Evolutionary conservation across 2,113 vertebrate genomes (phyloP).

Genomic region (Neolamprologus variostigma): DNA sequence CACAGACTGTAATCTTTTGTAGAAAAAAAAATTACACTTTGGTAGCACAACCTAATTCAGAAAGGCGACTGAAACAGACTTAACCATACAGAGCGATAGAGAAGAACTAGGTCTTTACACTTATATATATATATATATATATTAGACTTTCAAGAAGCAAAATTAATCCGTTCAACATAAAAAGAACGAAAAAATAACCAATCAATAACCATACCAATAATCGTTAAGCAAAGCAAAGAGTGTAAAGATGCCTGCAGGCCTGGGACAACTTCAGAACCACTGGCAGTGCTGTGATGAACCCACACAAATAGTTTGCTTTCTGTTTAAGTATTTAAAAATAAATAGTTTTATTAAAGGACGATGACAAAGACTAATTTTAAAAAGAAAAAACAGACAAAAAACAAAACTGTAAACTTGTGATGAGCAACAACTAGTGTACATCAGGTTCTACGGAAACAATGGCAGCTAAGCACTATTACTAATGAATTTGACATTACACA

Average conservation of each 20-base stretch:
- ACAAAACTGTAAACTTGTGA: conserved; percentile 8
- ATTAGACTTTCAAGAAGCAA: neutral
- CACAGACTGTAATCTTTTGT: neutral
- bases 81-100: neutral
- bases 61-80: neutral
- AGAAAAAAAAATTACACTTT: neutral
- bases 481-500: neutral
- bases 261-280: neutral
- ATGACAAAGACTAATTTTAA: neutral
- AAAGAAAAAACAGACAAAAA: neutral
- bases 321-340: neutral
- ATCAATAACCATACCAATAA: neutral
- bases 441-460: neutral
- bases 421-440: neutral
- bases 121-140: neutral
- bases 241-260: neutral
- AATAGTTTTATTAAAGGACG: neutral
- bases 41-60: neutral
- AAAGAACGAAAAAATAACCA: rapidly evolving
- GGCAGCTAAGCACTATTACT: neutral
- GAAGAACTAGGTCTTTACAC: neutral
- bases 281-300: neutral
- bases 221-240: neutral
- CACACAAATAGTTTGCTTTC: neutral
- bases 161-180: neutral